Conservation (phyloP, 2,113 vertebrate genomes). For the Macquaria ambigua region DNA sequence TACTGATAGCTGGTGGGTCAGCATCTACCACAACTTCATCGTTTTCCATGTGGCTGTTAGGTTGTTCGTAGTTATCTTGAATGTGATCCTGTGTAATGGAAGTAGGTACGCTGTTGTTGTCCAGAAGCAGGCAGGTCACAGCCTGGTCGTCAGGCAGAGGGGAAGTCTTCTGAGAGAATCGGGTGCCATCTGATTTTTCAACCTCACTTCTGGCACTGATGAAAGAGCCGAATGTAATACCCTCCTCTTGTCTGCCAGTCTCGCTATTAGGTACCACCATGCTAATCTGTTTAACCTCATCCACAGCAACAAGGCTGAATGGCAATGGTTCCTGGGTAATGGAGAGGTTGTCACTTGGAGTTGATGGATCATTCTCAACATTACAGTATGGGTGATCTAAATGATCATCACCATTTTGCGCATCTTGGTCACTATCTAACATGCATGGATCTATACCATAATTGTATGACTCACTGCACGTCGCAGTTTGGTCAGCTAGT, state of each 20-base stretch:
- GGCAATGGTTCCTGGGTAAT: background rate
- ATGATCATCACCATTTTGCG: background rate
- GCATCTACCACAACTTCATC: background rate
- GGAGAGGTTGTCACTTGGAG: background rate
- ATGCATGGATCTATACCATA: constrained; percentile 29
- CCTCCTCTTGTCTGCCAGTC: background rate
- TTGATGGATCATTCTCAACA: background rate
- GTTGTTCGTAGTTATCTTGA: constrained; percentile 31
- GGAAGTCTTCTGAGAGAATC: constrained; percentile 23
- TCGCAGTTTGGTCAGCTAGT: constrained; percentile 2
- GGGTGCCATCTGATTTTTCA: constrained; percentile 25
- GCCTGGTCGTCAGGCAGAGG: constrained; percentile 14
- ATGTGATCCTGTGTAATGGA: background rate
- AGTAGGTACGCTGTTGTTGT: background rate
- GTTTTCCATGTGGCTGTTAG: constrained; percentile 15
- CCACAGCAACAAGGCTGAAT: background rate
- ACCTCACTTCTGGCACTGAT: constrained; percentile 14
- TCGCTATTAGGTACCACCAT: background rate
- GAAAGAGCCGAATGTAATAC: constrained; percentile 17
- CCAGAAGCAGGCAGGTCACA: background rate
- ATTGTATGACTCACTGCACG: background rate
- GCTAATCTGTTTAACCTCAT: background rate
- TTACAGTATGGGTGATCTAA: constrained; percentile 67
- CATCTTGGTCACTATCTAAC: constrained; percentile 23
- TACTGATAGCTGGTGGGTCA: constrained; percentile 1